Percentiles rank a stretch among this genome's conserved stretches.
These are phyloP conservation scores for Ichneumon xanthorius DNA, from an alignment of 2,888 invertebrate genomes.

Conservation along the genomic window DNA sequence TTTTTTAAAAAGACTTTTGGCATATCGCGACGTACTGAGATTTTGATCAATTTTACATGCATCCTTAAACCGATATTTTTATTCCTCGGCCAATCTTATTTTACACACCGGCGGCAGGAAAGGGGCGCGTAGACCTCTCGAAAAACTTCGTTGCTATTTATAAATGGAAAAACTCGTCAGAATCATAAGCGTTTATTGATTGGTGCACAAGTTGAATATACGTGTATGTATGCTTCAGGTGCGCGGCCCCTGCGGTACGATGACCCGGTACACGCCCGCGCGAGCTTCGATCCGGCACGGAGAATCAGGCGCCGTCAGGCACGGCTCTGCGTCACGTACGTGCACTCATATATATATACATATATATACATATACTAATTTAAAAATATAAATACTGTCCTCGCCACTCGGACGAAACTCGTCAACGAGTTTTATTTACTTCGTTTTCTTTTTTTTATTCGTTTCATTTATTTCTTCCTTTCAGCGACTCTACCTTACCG, in stretches of 20 bases:
- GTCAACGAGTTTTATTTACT: neutral
- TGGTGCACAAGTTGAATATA: slow-evolving; percentile 14
- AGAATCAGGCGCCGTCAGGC: slow-evolving; percentile 31
- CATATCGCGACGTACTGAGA: too few species aligned
- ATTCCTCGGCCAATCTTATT: neutral
- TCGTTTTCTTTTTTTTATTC: neutral
- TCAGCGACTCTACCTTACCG: slow-evolving; percentile 15
- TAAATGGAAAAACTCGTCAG: slow-evolving; percentile 32
- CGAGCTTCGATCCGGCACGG: slow-evolving; percentile 26
- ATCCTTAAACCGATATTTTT: neutral
- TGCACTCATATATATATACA: neutral
- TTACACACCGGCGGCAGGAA: too few species aligned
- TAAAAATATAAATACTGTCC: neutral
- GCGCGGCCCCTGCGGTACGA: slow-evolving; percentile 56
- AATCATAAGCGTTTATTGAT: neutral
- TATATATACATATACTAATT: too few species aligned
- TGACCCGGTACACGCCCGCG: slow-evolving; percentile 57
- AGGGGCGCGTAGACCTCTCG: neutral
- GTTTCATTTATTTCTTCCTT: neutral
- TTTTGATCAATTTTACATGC: too few species aligned
- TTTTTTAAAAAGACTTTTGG: too few species aligned
- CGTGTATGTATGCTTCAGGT: slow-evolving; percentile 51
- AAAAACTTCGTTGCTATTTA: slow-evolving; percentile 16
- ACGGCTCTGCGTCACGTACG: neutral
- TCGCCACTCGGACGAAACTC: neutral